Conservation (phyloP, 37 sponge, comb jelly and placozoan species). For the Petrosia ficiformis region DNA sequence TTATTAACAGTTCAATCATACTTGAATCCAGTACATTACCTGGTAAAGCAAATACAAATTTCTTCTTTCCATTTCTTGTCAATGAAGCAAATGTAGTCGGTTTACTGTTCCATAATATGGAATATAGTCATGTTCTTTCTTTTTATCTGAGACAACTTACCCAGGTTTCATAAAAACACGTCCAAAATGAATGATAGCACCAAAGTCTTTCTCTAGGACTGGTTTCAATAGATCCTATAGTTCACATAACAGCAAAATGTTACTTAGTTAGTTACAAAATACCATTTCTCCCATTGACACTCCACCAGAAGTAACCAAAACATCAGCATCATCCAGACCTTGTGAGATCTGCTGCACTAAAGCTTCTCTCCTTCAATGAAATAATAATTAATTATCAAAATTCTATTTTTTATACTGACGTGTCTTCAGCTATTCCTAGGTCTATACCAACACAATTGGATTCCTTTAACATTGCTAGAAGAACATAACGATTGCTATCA, state of each 20-base stretch:
- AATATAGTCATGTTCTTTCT: neutral
- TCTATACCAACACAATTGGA: slow-evolving; percentile 52
- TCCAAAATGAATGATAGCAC: slow-evolving; percentile 89
- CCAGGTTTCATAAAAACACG: slow-evolving; percentile 97
- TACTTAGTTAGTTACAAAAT: neutral
- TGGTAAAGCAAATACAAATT: slow-evolving; percentile 93
- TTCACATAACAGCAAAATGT: neutral
- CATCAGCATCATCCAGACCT: slow-evolving; percentile 66
- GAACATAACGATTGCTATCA: slow-evolving; percentile 82
- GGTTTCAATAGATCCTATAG: slow-evolving; percentile 84
- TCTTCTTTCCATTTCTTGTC: slow-evolving; percentile 34
- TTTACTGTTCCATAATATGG: slow-evolving; percentile 58
- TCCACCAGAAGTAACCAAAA: slow-evolving; percentile 91
- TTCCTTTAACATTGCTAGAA: slow-evolving; percentile 54
- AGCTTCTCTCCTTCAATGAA: slow-evolving; percentile 39
- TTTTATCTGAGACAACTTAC: slow-evolving; percentile 25
- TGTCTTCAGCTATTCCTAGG: slow-evolving; percentile 80
- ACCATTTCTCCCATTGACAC: slow-evolving; percentile 99
- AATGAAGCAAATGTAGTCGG: slow-evolving; percentile 97
- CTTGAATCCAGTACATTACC: slow-evolving; percentile 38
- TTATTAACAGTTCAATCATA: neutral
- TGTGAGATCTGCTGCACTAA: slow-evolving; percentile 24
- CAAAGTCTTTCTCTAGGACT: slow-evolving; percentile 68
- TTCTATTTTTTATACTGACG: slow-evolving; percentile 25
- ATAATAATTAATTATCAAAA: neutral